Evolutionary conservation across 2,113 vertebrate genomes (phyloP).

Genomic region (Xenopus tropicalis): DNA sequence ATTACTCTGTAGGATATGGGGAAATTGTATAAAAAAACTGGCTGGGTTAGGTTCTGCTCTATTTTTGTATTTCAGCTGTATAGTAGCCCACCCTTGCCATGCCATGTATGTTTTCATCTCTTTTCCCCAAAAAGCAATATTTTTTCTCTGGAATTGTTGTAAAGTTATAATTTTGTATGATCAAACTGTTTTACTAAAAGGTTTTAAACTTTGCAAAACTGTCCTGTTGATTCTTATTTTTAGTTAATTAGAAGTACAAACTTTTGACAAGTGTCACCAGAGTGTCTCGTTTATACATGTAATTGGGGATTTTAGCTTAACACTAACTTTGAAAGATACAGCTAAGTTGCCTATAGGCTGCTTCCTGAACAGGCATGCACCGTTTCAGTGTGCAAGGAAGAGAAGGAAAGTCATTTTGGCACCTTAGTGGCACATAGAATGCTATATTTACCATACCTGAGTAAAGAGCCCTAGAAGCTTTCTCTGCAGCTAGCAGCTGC

Average conservation of each 20-base stretch:
- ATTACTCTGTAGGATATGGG: neutral
- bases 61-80: conserved; percentile 28
- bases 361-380: too few species aligned
- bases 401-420: too few species aligned
- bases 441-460: too few species aligned
- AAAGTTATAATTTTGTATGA: conserved; percentile 58
- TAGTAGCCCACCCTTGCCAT: neutral
- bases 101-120: neutral
- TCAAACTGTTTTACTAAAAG: conserved; percentile 61
- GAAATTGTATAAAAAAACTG: neutral
- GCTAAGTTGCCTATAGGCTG: too few species aligned
- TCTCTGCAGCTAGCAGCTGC: too few species aligned
- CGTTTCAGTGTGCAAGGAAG: too few species aligned
- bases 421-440: too few species aligned
- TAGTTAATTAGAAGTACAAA: neutral
- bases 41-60: neutral
- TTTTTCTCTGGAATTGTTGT: conserved; percentile 36
- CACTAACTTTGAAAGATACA: too few species aligned
- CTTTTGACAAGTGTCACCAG: too few species aligned
- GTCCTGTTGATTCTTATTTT: conserved; percentile 35
- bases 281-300: too few species aligned
- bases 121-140: conserved; percentile 20
- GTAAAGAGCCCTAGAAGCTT: too few species aligned
- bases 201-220: conserved; percentile 56
- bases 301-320: too few species aligned